Evolutionary conservation across 1,140 invertebrate genomes (phyloP), one percentile per base, ranked within the genome.

Genomic region (Heliothis virescens): DNA sequence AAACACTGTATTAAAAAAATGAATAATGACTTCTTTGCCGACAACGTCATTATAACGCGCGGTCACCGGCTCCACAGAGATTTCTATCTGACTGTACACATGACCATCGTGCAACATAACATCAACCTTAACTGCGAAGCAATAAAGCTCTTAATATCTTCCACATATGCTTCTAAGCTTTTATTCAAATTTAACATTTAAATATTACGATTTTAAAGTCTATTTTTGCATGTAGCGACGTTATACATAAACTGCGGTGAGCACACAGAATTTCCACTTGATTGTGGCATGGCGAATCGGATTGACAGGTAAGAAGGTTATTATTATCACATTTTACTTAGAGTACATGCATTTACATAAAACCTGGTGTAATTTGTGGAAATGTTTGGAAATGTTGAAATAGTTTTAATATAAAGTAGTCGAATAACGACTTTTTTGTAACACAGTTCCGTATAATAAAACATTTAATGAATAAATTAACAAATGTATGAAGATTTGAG

Each of bases 1-100:
- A 93, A 93, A 94, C 91, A 92, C 86, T 91, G 90, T 92, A 93
- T 93, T 94, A 93, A 94, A 94, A 94, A 94, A 94, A 93, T 94
- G 92, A 94, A 93, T 93, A 93, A 94, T 93, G 93, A 93, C 92
- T 93, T 92, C 93, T 92, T 92, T 90, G 88, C 90, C 91, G 90
- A 89, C 91, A 87, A 87, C 89, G 89, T 91, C 92, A 93, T 94
- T 93, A 94, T 84, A 86, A 82, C 88, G 82, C 86, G 89, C 90
- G 91, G 89, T 91, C 91, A 90, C 85, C 85, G 86, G 85, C 87
- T 85, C 78, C 83, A 84, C 83, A 88, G 87, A 91, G 92, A 93
- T 94, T 91, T 87, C 91, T 93, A 94, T 93, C 91, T 86, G 83
- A 82, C 78, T 82, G 73, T 60, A 78, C 79, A 79, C 75, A 53